phyloP scores from a whole-genome alignment of 2,888 invertebrate species.

The Entomobrya proxima region DNA sequence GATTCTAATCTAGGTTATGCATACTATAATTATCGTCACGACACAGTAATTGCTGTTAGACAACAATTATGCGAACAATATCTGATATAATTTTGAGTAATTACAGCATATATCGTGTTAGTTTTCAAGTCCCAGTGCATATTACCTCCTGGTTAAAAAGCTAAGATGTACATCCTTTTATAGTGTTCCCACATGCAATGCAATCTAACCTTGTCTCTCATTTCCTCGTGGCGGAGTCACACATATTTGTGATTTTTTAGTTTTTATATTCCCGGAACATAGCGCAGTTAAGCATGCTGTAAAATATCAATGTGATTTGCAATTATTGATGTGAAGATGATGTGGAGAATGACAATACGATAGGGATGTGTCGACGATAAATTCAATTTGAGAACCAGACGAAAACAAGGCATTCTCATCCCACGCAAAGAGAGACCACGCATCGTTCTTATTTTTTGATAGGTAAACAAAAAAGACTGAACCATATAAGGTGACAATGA shows the following conservation, averaged over 20 bases:
- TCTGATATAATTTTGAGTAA: constrained; percentile 22
- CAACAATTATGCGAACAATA: constrained; percentile 40
- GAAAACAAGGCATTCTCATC: constrained; percentile 53
- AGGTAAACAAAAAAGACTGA: not conserved
- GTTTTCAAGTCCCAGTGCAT: not conserved
- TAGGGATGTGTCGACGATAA: not conserved
- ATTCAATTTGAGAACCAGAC: not conserved
- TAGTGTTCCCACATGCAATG: constrained; percentile 6
- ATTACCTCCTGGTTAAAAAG: constrained; percentile 1
- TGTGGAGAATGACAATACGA: not conserved
- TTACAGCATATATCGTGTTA: constrained; percentile 3
- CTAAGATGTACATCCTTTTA: not conserved
- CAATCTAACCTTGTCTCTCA: constrained; percentile 37
- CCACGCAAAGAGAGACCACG: constrained; percentile 30
- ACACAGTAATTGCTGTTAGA: not conserved
- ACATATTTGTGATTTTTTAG: not conserved
- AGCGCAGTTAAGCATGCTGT: not conserved
- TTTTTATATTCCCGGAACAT: constrained; percentile 45
- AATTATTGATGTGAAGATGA: constrained; percentile 3
- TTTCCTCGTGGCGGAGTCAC: constrained; percentile 44
- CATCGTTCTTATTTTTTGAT: not conserved
- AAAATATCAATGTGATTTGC: not conserved
- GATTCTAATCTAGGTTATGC: constrained; percentile 45
- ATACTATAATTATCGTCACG: not conserved
- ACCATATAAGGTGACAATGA: constrained; percentile 13